Evolutionary conservation across 2,113 vertebrate species (phyloP).

Genomic region (Periophthalmodon schlosseri): DNA sequence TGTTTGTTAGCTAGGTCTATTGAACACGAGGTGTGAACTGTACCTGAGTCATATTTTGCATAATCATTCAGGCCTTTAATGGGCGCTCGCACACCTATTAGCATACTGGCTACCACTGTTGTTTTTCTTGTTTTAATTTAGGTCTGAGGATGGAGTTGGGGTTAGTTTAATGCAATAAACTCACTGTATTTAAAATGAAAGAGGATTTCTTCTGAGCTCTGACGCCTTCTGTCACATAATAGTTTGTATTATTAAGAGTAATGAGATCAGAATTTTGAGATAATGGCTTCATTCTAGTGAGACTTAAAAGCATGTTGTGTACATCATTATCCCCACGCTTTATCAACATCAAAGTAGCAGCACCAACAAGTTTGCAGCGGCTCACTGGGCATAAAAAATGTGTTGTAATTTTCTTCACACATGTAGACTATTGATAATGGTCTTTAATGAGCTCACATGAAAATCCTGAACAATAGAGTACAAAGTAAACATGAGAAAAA

Average conservation of each 20-base stretch:
- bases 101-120: no score
- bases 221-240: background rate
- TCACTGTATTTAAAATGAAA: background rate
- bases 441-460: background rate
- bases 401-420: background rate
- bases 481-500: no score
- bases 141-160: no score
- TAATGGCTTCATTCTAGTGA: background rate
- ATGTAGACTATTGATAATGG: background rate
- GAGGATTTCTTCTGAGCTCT: background rate
- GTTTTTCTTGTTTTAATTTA: no score
- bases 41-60: no score
- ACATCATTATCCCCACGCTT: background rate
- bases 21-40: no score
- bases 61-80: no score
- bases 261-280: background rate
- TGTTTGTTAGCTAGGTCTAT: no score
- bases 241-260: background rate
- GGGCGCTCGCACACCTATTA: no score
- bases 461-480: background rate
- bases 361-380: background rate
- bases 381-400: constrained; percentile 3
- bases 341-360: background rate
- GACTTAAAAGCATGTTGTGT: background rate
- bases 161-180: background rate